phyloP scores from a whole-genome alignment of 2,797 vertebrate genomes.

The Potorous gilbertii region DNA sequence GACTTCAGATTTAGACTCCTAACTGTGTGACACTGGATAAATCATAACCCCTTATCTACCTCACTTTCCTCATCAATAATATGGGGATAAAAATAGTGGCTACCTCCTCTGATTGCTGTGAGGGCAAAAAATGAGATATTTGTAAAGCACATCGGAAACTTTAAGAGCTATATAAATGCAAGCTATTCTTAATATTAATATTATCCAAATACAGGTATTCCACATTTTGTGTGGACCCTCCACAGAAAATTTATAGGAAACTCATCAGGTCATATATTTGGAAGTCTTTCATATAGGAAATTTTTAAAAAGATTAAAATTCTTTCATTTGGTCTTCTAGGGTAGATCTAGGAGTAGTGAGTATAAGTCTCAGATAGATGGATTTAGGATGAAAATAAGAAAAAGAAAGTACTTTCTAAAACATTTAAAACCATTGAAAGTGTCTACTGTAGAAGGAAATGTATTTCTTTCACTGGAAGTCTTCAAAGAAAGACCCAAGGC shows the following conservation, averaged over 20 bases:
- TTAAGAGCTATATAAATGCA: background rate
- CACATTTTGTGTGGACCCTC: background rate
- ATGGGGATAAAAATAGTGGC: background rate
- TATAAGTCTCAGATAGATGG: background rate
- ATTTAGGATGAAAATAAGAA: background rate
- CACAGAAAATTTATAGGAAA: background rate
- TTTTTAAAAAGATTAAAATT: background rate
- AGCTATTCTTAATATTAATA: background rate
- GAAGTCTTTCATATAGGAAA: background rate
- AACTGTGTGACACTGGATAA: background rate
- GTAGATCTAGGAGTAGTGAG: background rate
- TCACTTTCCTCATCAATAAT: background rate
- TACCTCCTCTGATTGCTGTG: background rate
- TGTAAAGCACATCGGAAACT: background rate
- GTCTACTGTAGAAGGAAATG: background rate
- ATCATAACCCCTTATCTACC: background rate
- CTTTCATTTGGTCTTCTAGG: background rate
- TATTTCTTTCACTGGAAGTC: background rate
- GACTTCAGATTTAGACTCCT: background rate
- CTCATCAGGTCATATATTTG: background rate
- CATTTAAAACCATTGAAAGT: background rate
- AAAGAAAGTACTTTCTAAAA: background rate
- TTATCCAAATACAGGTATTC: background rate
- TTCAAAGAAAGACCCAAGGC: background rate
- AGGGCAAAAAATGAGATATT: background rate